phyloP scores from a whole-genome alignment of 2,113 vertebrate genomes.

The Ptilonorhynchus violaceus region DNA sequence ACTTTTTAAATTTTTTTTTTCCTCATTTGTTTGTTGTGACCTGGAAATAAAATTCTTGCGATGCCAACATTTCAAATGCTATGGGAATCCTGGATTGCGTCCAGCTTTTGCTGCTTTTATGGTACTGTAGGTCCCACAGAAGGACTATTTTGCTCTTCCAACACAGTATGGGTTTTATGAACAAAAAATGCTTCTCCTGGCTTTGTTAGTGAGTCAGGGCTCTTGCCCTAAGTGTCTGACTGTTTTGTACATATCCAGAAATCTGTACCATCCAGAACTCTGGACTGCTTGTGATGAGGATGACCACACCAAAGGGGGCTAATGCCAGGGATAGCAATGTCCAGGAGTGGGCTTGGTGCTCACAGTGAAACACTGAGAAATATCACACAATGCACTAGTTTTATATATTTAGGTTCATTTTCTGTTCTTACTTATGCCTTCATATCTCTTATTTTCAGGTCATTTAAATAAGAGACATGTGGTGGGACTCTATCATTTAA shows the following conservation, averaged over 20 bases:
- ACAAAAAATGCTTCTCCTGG: neutral
- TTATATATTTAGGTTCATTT: conserved; percentile 55
- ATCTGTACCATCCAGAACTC: neutral
- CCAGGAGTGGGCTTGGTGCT: neutral
- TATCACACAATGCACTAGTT: neutral
- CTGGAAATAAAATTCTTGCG: neutral
- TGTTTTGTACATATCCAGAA: neutral
- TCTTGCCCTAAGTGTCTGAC: neutral
- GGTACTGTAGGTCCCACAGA: neutral
- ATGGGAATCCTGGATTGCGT: neutral
- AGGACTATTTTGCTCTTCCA: neutral
- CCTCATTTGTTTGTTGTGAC: neutral
- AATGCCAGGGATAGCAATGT: neutral
- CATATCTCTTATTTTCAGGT: conserved; percentile 66
- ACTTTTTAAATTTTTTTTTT: neutral
- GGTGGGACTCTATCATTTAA: conserved; percentile 66
- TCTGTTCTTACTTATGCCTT: conserved; percentile 44
- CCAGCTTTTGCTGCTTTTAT: conserved; percentile 13
- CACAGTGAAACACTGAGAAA: conserved; percentile 27
- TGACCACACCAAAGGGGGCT: neutral
- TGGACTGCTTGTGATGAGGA: neutral
- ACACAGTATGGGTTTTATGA: neutral
- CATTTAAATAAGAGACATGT: conserved; percentile 68
- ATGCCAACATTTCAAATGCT: neutral
- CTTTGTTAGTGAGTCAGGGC: neutral